Conservation (phyloP, 2,888 invertebrate species). For the Lasioglossum villosulum region DNA sequence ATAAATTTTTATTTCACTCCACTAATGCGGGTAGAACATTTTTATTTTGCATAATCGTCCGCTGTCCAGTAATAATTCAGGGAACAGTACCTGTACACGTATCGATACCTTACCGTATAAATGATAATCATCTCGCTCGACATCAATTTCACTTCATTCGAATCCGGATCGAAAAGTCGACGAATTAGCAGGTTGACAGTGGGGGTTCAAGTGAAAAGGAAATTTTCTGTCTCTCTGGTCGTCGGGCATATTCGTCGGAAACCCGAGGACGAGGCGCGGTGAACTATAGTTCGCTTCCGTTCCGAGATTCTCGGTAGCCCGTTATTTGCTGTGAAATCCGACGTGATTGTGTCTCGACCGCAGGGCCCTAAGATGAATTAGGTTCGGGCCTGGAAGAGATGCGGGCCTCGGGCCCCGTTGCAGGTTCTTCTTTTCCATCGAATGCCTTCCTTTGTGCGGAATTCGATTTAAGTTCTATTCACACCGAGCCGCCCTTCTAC, state of each 20-base stretch:
- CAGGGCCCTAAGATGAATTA: slow-evolving; percentile 69
- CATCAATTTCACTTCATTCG: not conserved
- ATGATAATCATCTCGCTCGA: not conserved
- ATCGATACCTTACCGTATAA: not conserved
- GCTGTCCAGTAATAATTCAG: not conserved
- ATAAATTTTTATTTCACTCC: too few relatives aligned
- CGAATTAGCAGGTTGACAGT: not conserved
- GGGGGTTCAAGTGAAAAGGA: not conserved
- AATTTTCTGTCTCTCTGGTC: not conserved
- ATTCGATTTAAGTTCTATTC: slow-evolving; percentile 71
- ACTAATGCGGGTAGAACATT: too few relatives aligned
- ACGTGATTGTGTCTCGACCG: slow-evolving; percentile 47
- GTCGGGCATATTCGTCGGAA: not conserved
- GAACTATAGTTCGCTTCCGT: slow-evolving; percentile 14
- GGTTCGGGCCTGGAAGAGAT: slow-evolving; percentile 69
- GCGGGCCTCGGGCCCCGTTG: slow-evolving; percentile 58
- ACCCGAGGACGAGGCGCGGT: not conserved
- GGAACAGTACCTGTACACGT: not conserved
- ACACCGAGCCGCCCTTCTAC: slow-evolving; percentile 43
- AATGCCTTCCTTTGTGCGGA: slow-evolving; percentile 74
- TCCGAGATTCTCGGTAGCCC: slow-evolving; percentile 46
- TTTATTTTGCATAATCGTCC: too few relatives aligned
- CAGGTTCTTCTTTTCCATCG: slow-evolving; percentile 76
- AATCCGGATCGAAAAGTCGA: not conserved
- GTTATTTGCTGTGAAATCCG: slow-evolving; percentile 47